A percentile compares a stretch with the other conserved stretches of the same genome.
phyloP scores from a whole-genome alignment of 2,797 vertebrate genomes.

The Squalus acanthias region DNA sequence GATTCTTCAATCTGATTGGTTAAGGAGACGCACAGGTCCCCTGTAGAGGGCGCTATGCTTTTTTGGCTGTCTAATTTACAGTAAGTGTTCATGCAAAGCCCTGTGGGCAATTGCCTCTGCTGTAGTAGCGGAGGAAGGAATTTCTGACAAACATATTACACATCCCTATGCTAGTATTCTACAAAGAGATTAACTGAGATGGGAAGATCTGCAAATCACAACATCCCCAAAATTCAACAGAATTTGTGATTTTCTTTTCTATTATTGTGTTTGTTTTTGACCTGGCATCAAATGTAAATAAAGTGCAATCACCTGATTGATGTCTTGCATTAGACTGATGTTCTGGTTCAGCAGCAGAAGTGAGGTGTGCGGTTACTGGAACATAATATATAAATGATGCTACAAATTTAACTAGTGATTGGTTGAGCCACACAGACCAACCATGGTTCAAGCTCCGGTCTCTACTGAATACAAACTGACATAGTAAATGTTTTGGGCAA shows the following conservation, averaged over 20 bases:
- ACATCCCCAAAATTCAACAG: not conserved
- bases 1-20: too few relatives aligned
- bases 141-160: not conserved
- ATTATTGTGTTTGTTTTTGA: not conserved
- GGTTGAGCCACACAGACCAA: not conserved
- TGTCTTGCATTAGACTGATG: not conserved
- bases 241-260: not conserved
- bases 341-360: not conserved
- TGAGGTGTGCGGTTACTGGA: not conserved
- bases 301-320: not conserved
- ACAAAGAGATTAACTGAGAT: not conserved
- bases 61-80: not conserved
- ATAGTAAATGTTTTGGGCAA: not conserved
- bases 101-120: not conserved
- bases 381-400: not conserved
- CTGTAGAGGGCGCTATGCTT: not conserved
- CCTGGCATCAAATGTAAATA: not conserved
- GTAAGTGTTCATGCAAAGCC: not conserved
- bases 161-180: not conserved
- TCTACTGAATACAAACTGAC: not conserved
- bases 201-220: not conserved
- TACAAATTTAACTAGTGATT: not conserved
- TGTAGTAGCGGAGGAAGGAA: not conserved
- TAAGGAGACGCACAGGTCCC: too few relatives aligned
- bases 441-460: not conserved